Evolutionary conservation across 2,888 invertebrate genomes (phyloP), one percentile per base, ranked within the genome.

Genomic region (Tridacna gigas): DNA sequence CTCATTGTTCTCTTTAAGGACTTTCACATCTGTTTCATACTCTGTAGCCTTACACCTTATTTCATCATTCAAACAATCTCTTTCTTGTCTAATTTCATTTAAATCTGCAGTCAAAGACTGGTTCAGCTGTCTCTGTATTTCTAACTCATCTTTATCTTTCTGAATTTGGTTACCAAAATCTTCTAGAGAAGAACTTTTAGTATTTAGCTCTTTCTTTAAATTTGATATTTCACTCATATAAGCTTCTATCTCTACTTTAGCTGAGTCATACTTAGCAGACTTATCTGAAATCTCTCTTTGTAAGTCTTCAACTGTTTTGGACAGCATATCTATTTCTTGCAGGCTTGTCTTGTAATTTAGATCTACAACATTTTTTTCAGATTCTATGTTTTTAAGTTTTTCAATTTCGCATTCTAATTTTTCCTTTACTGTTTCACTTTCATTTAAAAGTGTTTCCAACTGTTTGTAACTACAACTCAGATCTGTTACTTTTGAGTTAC

Each of bases 311-410:
- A 77, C 47, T 11, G n/a, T 67, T 26, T 66, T 37, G n/a, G 74
- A 37, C 11, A 56, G 1, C 22, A 22, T 45, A 22, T 77, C 60
- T 61, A 90, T 63, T 61, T 89, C 89, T 71, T 83, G 78, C 78
- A 89, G 83, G 13, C 56, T 76, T 25, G 76, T 73, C 56, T 82
- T 75, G 18, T 89, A 74, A 13, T 37, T 26, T 22, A 18, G 15
- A 56, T 76, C 47, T 26, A 76, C 22, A 45, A n/a, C 47, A 26
- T 65, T 25, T 22, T 22, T 76, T n/a, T 65, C 75, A 63, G 18
- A 45, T 47, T 76, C 65, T 65, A 61, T 76, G 22, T 18, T 28
- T 25, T 63, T 47, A 0, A 76, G 60, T 25, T 45, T 47, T 61
- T 65, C 65, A 11, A 76, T 63, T 45, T 65, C 45, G 2, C 25